Evolutionary conservation across 2,888 invertebrate genomes (phyloP).

Genomic region (Papilio protenor): DNA sequence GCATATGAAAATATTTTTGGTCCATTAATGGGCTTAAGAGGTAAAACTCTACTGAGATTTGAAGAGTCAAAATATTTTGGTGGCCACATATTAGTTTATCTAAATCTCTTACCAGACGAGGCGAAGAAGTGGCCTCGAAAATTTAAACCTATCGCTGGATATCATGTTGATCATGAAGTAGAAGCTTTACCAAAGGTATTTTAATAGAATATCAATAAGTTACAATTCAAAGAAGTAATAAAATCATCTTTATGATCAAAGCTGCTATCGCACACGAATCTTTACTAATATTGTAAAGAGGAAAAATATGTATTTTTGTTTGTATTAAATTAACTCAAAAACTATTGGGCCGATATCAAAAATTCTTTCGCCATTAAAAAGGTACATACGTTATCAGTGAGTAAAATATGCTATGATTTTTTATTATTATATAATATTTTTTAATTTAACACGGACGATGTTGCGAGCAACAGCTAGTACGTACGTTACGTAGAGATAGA

Average conservation of each 20-base stretch:
- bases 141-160: conserved; percentile 49
- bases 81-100: conserved; percentile 9
- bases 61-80: conserved; percentile 50
- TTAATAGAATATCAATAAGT: background rate
- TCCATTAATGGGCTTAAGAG: conserved; percentile 46
- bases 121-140: conserved; percentile 33
- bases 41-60: conserved; percentile 51
- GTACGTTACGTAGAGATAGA: too few relatives aligned
- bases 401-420: too few relatives aligned
- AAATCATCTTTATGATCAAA: background rate
- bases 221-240: background rate
- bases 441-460: too few relatives aligned
- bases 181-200: conserved; percentile 54
- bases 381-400: too few relatives aligned
- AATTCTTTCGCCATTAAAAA: too few relatives aligned
- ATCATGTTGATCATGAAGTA: conserved; percentile 52
- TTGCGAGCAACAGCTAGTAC: too few relatives aligned
- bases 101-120: conserved; percentile 9
- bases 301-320: too few relatives aligned
- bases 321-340: too few relatives aligned
- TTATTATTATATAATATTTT: too few relatives aligned
- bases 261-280: background rate
- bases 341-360: too few relatives aligned
- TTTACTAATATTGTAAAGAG: too few relatives aligned
- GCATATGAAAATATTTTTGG: conserved; percentile 28